Conservation (phyloP, 2,888 invertebrate genomes). For the Branchipolynoe longqiensis region DNA sequence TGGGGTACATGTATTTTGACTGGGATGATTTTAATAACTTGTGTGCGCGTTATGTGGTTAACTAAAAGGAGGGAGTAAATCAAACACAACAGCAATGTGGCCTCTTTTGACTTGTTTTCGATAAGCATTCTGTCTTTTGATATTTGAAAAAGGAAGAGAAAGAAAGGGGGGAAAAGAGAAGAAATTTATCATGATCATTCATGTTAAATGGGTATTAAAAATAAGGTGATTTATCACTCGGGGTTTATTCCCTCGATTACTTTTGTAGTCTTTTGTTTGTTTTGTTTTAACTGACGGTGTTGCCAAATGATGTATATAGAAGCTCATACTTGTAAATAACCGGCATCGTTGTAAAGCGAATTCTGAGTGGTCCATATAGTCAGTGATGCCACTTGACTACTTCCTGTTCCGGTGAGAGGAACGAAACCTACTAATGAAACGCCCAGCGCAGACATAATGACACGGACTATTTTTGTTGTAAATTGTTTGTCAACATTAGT, state of each 20-base stretch:
- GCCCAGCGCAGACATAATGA: background rate
- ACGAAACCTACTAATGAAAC: background rate
- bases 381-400: slow-evolving; percentile 31
- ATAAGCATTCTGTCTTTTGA: background rate
- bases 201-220: background rate
- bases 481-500: slow-evolving; percentile 24
- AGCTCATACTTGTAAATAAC: background rate
- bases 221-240: background rate
- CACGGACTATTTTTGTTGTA: slow-evolving; percentile 36
- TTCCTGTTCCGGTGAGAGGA: background rate
- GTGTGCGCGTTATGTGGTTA: background rate
- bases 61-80: background rate
- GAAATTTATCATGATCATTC: background rate
- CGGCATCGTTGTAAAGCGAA: background rate
- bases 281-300: background rate
- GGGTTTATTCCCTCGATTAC: background rate
- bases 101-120: background rate
- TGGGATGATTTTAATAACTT: background rate
- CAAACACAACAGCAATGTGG: background rate
- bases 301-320: slow-evolving; percentile 22
- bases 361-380: slow-evolving; percentile 6
- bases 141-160: background rate
- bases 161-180: background rate
- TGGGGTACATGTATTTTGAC: background rate
- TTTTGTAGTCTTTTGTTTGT: background rate